phyloP scores from a whole-genome alignment of 2,113 vertebrate species.

The Bubo bubo region DNA sequence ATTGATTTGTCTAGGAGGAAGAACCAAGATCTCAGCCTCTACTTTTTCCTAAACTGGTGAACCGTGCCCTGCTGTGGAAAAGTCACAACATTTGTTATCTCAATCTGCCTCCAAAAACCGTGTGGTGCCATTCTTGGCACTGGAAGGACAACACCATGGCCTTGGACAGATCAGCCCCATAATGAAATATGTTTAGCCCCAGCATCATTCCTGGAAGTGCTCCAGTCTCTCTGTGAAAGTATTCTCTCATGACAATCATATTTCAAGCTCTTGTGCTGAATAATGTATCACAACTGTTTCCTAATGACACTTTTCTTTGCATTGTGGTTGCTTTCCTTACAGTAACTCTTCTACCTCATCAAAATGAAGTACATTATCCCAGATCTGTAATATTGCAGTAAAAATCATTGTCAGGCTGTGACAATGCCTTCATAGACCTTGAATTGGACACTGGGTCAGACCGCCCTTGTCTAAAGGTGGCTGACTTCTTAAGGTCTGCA shows the following conservation, averaged over 20 bases:
- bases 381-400: neutral
- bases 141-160: neutral
- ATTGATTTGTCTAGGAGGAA: neutral
- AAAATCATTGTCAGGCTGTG: neutral
- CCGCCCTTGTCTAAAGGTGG: accelerated
- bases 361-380: neutral
- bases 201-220: neutral
- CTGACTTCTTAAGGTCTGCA: neutral
- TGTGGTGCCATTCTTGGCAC: neutral
- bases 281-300: neutral
- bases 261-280: neutral
- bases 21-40: neutral
- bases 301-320: neutral
- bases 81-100: neutral
- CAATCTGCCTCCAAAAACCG: neutral
- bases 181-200: neutral
- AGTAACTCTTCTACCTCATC: neutral
- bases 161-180: neutral
- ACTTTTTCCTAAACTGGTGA: neutral
- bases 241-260: neutral
- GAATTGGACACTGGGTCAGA: neutral
- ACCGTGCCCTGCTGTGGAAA: neutral
- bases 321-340: neutral
- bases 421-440: neutral
- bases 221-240: neutral